These are phyloP conservation scores for Oreamnos americanus DNA, from an alignment of 2,113 vertebrate species.

Conservation along the genomic window DNA sequence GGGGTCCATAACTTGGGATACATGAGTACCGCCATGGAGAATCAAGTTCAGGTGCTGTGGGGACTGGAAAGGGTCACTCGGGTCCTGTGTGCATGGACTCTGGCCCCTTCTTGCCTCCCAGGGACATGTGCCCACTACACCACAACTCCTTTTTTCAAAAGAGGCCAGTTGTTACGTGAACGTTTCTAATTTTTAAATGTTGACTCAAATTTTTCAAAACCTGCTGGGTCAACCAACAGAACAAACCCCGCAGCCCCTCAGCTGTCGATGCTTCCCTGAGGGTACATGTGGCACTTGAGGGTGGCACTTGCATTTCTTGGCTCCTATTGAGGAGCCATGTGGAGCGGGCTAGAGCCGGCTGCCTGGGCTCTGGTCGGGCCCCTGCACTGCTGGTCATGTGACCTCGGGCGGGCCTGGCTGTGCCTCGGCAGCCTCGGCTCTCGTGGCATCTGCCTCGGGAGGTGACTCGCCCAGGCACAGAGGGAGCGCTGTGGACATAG, in stretches of 20 bases:
- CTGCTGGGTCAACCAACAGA: neutral
- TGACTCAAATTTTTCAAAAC: neutral
- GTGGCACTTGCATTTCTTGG: neutral
- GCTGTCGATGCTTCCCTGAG: neutral
- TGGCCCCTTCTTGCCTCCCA: neutral
- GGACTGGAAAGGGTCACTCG: rapidly evolving
- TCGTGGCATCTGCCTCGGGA: neutral
- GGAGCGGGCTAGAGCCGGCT: neutral
- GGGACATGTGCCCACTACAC: neutral
- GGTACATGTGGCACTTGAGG: rapidly evolving
- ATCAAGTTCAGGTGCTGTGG: neutral
- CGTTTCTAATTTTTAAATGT: neutral
- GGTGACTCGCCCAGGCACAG: rapidly evolving
- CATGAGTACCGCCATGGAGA: neutral
- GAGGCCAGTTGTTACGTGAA: neutral
- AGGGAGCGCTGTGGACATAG: rapidly evolving
- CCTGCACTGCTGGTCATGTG: neutral
- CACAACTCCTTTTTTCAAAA: neutral
- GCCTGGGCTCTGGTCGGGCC: neutral
- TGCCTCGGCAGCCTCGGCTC: neutral
- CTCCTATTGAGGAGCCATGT: neutral
- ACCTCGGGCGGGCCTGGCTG: rapidly evolving
- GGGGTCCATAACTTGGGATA: neutral
- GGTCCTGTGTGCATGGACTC: neutral
- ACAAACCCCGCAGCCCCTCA: neutral